These are phyloP conservation scores for Butorides virescens DNA, from an alignment of 2,113 vertebrate species.

Conservation along the genomic window DNA sequence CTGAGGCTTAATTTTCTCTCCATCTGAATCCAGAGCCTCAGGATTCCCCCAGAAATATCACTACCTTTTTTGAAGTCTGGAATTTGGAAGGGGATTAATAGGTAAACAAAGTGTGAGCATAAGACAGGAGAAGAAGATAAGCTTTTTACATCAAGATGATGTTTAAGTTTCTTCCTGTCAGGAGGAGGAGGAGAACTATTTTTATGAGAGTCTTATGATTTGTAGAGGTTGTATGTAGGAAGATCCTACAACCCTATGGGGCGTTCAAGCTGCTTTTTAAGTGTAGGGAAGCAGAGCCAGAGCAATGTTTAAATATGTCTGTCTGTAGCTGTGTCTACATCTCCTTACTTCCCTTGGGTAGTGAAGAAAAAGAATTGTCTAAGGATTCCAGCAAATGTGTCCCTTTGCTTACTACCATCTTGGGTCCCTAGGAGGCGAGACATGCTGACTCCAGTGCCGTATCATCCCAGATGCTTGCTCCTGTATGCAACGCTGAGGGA, in stretches of 20 bases:
- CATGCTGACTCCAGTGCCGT: fast-evolving
- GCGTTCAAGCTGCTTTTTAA: background rate
- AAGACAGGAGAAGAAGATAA: background rate
- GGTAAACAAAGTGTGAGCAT: background rate
- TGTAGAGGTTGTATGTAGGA: background rate
- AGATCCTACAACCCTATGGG: background rate
- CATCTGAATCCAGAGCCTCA: background rate
- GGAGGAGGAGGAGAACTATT: background rate
- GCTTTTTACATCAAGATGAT: background rate
- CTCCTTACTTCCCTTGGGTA: background rate
- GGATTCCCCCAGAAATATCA: background rate
- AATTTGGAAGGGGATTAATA: background rate
- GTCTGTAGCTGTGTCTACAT: background rate
- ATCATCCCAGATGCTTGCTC: background rate
- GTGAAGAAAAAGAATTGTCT: background rate
- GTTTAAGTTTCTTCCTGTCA: background rate
- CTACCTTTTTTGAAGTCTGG: background rate
- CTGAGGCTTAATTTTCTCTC: background rate
- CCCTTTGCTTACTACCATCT: background rate
- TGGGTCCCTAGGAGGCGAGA: background rate
- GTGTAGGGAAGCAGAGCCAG: background rate
- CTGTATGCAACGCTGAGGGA: background rate
- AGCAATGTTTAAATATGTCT: background rate
- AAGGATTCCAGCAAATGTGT: background rate
- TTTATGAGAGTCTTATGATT: background rate